These are phyloP conservation scores for Pygocentrus nattereri DNA, from an alignment of 2,797 vertebrate species.

Conservation along the genomic window DNA sequence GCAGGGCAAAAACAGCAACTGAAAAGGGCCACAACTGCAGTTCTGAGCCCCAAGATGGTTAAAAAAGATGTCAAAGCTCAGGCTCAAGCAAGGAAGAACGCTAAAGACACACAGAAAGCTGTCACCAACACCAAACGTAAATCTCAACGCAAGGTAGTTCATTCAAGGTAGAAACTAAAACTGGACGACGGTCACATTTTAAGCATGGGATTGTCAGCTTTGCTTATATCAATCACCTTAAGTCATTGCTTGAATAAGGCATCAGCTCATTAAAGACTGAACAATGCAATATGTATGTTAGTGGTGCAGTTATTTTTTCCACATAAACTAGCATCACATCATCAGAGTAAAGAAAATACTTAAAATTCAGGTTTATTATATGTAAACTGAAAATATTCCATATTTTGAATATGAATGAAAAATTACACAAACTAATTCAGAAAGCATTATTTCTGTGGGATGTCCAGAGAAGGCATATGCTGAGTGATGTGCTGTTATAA, in stretches of 20 bases:
- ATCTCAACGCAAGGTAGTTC: background rate
- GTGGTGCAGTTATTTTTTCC: background rate
- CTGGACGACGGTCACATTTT: background rate
- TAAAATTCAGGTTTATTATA: slow-evolving; percentile 29
- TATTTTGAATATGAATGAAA: background rate
- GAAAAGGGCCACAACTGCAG: slow-evolving; percentile 19
- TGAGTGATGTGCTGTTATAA: background rate
- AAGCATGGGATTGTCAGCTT: background rate
- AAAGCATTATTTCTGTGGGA: slow-evolving; percentile 7
- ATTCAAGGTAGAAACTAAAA: background rate
- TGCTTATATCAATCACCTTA: background rate
- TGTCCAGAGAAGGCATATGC: background rate
- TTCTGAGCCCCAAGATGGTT: background rate
- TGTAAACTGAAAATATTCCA: slow-evolving; percentile 1
- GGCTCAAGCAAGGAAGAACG: slow-evolving; percentile 24
- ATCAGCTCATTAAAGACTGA: background rate
- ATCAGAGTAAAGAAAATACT: background rate
- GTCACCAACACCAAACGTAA: background rate
- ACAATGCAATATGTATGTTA: background rate
- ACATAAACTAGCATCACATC: background rate
- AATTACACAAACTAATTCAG: background rate
- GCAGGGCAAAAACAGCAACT: background rate
- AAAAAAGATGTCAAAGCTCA: slow-evolving; percentile 16
- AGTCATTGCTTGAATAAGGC: background rate
- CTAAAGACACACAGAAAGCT: background rate